A percentile compares a stretch with the other conserved stretches of the same genome.
Conservation (phyloP, 2,888 invertebrate species). For the Acanthosepion lycidas region DNA sequence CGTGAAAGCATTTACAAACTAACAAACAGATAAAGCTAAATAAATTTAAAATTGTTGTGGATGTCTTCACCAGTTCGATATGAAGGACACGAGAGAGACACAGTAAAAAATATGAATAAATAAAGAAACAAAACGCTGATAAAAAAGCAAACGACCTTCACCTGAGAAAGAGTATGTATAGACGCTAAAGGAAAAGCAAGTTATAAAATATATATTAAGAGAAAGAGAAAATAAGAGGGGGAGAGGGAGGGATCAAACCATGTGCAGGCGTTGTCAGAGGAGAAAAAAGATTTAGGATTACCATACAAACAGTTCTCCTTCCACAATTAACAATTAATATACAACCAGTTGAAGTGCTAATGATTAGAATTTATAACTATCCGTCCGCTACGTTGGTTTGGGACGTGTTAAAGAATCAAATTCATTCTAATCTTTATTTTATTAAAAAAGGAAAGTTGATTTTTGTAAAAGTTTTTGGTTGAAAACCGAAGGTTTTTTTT, state of each 20-base stretch:
- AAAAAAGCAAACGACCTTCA: neutral
- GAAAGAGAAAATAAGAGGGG: constrained; percentile 50
- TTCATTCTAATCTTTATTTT: neutral
- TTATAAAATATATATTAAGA: constrained; percentile 42
- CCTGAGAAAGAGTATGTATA: neutral
- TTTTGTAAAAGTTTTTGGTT: too few species aligned
- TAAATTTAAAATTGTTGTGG: too few species aligned
- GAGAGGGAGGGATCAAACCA: constrained; percentile 25
- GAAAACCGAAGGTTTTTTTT: neutral
- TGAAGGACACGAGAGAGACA: neutral
- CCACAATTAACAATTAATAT: neutral
- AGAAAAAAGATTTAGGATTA: neutral
- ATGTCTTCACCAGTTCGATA: neutral
- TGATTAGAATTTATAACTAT: neutral
- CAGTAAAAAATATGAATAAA: neutral
- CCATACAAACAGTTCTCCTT: neutral
- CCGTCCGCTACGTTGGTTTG: neutral
- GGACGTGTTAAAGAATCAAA: neutral
- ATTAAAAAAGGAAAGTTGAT: neutral
- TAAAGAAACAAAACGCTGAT: neutral
- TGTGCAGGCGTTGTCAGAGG: neutral
- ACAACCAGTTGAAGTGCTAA: neutral
- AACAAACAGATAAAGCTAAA: too few species aligned
- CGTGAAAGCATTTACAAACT: too few species aligned
- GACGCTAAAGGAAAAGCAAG: neutral